Conservation (phyloP, 2,113 vertebrate species). For the Colaptes auratus region DNA sequence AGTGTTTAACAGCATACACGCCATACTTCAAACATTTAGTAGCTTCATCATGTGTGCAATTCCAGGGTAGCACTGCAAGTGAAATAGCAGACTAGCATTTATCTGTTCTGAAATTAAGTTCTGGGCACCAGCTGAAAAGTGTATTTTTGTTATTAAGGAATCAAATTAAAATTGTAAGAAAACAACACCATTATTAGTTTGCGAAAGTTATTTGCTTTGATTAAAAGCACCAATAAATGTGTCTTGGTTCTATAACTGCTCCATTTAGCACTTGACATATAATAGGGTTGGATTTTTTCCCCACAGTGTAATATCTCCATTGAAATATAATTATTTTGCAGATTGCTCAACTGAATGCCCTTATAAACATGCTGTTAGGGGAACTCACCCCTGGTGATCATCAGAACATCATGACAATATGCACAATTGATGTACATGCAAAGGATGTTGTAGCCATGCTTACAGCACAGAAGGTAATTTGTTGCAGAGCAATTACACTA, state of each 20-base stretch:
- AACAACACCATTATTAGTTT: slow-evolving; percentile 75
- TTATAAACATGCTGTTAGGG: slow-evolving; percentile 92
- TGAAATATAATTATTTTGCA: slow-evolving; percentile 90
- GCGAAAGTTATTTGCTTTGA: slow-evolving; percentile 80
- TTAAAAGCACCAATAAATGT: slow-evolving; percentile 81
- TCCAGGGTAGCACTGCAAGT: background rate
- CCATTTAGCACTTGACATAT: slow-evolving; percentile 82
- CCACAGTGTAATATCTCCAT: slow-evolving; percentile 81
- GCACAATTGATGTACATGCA: slow-evolving; percentile 87
- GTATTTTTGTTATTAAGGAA: slow-evolving; percentile 75
- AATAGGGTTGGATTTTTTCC: slow-evolving; percentile 68
- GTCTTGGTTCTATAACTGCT: slow-evolving; percentile 73
- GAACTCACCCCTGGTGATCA: slow-evolving; percentile 86
- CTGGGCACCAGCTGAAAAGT: slow-evolving; percentile 57
- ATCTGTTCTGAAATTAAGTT: slow-evolving; percentile 54
- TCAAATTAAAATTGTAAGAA: slow-evolving; percentile 73
- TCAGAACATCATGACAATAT: slow-evolving; percentile 91
- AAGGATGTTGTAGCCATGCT: slow-evolving; percentile 87
- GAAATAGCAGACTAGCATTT: background rate
- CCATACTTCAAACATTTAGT: background rate
- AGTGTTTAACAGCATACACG: background rate
- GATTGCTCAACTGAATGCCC: slow-evolving; percentile 90
- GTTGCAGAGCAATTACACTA: slow-evolving; percentile 94
- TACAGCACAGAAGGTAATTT: slow-evolving; percentile 91
- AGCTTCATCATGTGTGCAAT: background rate